Percentiles rank a stretch among this genome's conserved stretches.
Evolutionary conservation across 2,888 invertebrate species (phyloP).

Genomic region (Dilophus febrilis): DNA sequence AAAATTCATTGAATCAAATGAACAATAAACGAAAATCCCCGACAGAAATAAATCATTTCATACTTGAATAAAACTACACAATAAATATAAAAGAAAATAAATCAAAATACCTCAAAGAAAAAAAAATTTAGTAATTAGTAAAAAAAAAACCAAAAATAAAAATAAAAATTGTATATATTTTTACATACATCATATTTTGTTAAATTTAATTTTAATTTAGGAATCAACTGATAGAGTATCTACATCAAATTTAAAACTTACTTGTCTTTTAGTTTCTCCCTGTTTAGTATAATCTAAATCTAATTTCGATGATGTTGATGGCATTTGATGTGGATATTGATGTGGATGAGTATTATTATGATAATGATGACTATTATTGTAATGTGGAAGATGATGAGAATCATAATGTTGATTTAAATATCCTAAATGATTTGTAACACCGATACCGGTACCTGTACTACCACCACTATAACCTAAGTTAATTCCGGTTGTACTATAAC

Average conservation of each 20-base stretch:
- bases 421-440: too few species aligned
- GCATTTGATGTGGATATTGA: constrained; percentile 16
- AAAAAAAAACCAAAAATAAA: too few species aligned
- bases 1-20: too few species aligned
- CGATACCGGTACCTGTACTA: constrained; percentile 17
- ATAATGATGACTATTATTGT: constrained; percentile 18
- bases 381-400: too few species aligned
- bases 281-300: constrained; percentile 33
- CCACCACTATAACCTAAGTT: constrained; percentile 18
- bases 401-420: constrained; percentile 15
- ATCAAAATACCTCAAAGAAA: too few species aligned
- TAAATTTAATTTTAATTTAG: constrained; percentile 21
- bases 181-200: too few species aligned
- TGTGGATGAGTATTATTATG: constrained; percentile 14
- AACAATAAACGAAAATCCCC: too few species aligned
- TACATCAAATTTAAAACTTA: constrained; percentile 35
- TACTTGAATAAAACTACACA: too few species aligned
- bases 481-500: constrained; percentile 2
- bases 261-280: constrained; percentile 31
- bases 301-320: constrained; percentile 27
- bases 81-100: too few species aligned
- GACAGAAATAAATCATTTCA: too few species aligned
- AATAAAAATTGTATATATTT: too few species aligned
- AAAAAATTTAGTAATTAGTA: neutral
- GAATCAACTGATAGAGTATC: constrained; percentile 32